These are phyloP conservation scores for Mylabris sibirica DNA, from an alignment of 2,888 invertebrate genomes.

Conservation along the genomic window DNA sequence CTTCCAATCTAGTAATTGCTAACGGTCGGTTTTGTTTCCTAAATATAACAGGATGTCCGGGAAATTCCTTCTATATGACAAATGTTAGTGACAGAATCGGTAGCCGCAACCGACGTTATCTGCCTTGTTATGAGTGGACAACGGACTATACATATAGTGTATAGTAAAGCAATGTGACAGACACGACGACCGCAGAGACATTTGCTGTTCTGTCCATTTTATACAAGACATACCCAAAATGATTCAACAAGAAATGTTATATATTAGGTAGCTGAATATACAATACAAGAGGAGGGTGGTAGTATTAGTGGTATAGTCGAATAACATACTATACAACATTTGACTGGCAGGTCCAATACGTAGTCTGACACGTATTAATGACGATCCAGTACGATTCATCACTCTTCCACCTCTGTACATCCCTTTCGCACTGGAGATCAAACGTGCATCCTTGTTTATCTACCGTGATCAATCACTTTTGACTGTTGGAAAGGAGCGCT, in stretches of 20 bases:
- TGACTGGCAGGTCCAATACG: conserved; percentile 62
- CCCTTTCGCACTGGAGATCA: conserved; percentile 58
- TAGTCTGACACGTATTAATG: conserved; percentile 62
- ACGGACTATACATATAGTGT: conserved; percentile 42
- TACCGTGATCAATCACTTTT: conserved; percentile 62
- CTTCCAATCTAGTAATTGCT: conserved; percentile 11
- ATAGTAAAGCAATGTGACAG: conserved; percentile 47
- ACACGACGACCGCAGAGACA: conserved; percentile 49
- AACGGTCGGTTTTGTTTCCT: conserved; percentile 12
- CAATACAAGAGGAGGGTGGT: conserved; percentile 16
- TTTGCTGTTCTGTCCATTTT: conserved; percentile 41
- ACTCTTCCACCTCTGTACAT: conserved; percentile 58
- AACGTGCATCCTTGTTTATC: conserved; percentile 61
- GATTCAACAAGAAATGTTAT: conserved; percentile 42
- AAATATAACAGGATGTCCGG: conserved; percentile 16
- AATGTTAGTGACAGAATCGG: conserved; percentile 40
- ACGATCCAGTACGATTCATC: conserved; percentile 61
- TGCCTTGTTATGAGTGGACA: conserved; percentile 52
- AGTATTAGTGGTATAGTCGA: conserved; percentile 14
- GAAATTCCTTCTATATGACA: conserved; percentile 37
- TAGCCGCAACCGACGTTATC: conserved; percentile 44
- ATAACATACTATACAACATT: conserved; percentile 28
- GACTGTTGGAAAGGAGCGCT: conserved; percentile 62
- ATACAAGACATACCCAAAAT: conserved; percentile 39
- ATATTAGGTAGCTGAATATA: conserved; percentile 41